Base-by-base conservation (phyloP, 2,113 vertebrate species). In the Catagonus wagneri region DNA sequence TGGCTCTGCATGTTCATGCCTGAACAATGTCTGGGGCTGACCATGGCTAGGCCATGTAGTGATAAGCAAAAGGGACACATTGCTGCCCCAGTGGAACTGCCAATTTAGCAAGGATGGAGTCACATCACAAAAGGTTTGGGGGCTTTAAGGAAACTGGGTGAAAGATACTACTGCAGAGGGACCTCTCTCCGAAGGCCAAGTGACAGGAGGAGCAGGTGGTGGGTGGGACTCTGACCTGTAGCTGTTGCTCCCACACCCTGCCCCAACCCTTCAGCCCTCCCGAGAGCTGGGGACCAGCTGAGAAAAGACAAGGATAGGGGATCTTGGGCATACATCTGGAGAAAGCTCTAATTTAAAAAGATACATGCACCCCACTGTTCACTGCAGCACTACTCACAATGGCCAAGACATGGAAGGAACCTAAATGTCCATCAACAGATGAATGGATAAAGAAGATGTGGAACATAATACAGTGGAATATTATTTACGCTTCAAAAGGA, bases 1-100 rank as follows among this genome's bases (percentile, higher is more conserved):
- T 7, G 17, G 66, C 14, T 27, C 0, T 63, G 87, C 19, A 13
- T 10, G 32, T n/a, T n/a, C 15, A 52, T 0, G 0, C 12, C 29
- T 81, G 19, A 44, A 17, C 58, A 44, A 6, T 9, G 65, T 4
- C 66, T n/a, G 32, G 23, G 39, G 8, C n/a, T 22, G 16, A 11
- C 29, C 60, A 58, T 3, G 69, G 58, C 9, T 8, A 63, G 16
- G 3, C 32, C 58, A 44, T 11, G 14, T 11, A 44, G 72, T 22
- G 32, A 75, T 20, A 25, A 84, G 10, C 76, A 6, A 39, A 8
- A 50, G 32, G 50, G 39, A 74, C 22, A 72, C 1, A 68, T 44
- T 1, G 3, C 32, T 13, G 16, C 16, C 32, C n/a, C 12, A 4
- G 6, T 3, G 39, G 32, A 81, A 80, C 4, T 68, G 78, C 75